Evolutionary conservation across 2,888 invertebrate genomes (phyloP).

Genomic region (Nebria salina): DNA sequence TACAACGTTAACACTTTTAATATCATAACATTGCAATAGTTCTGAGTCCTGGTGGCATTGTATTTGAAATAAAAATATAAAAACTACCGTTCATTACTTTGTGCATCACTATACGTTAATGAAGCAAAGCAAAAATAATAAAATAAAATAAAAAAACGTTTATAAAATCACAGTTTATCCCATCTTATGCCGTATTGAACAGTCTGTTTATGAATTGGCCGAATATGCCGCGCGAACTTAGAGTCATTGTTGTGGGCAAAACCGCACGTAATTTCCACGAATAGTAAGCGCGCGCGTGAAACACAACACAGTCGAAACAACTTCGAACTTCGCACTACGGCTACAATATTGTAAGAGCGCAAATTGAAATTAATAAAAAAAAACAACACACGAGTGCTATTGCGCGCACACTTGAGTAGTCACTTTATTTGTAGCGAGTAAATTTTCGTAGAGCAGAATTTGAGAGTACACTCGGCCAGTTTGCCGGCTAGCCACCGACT

Average conservation of each 20-base stretch:
- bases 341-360: no score
- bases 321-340: not conserved
- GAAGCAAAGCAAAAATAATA: constrained; percentile 31
- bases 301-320: not conserved
- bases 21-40: constrained; percentile 63
- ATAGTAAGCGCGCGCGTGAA: not conserved
- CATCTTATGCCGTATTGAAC: constrained; percentile 53
- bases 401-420: not conserved
- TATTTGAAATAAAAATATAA: constrained; percentile 52
- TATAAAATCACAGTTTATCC: constrained; percentile 55
- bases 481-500: constrained; percentile 57
- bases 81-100: constrained; percentile 49
- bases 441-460: constrained; percentile 37
- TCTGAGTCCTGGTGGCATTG: constrained; percentile 57
- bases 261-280: not conserved
- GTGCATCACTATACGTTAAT: constrained; percentile 53
- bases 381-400: not conserved
- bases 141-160: constrained; percentile 56
- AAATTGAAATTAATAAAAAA: no score
- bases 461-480: constrained; percentile 27
- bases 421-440: not conserved
- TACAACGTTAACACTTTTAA: constrained; percentile 61
- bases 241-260: constrained; percentile 27
- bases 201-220: constrained; percentile 45
- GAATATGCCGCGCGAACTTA: constrained; percentile 22